These are phyloP conservation scores for Plodia interpunctella DNA, from an alignment of 1,140 invertebrate genomes.

Conservation along the genomic window DNA sequence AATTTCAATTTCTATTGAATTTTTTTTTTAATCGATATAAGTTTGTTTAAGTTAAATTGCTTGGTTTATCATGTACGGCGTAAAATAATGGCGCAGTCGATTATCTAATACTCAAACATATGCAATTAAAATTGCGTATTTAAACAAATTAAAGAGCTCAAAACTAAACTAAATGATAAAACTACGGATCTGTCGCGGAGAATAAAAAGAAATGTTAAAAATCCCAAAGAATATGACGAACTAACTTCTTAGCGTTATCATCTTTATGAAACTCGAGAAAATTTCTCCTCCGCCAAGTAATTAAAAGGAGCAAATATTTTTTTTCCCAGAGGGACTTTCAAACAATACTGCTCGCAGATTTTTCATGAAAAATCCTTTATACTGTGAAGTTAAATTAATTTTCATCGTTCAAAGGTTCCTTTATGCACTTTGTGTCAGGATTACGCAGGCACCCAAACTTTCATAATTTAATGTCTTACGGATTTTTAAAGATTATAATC, in stretches of 20 bases:
- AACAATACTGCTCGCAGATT: not conserved
- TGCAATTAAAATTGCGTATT: too few relatives aligned
- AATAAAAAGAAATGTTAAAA: constrained; percentile 31
- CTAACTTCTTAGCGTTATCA: constrained; percentile 2
- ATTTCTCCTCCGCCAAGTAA: not conserved
- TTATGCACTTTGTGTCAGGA: constrained; percentile 21
- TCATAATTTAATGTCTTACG: not conserved
- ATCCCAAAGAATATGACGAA: not conserved
- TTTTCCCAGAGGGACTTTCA: constrained; percentile 8
- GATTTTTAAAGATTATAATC: too few relatives aligned
- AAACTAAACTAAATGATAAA: too few relatives aligned
- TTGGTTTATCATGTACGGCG: too few relatives aligned
- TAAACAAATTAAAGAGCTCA: too few relatives aligned
- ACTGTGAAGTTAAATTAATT: constrained; percentile 6
- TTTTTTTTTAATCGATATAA: too few relatives aligned
- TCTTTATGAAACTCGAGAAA: not conserved
- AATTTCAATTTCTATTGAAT: too few relatives aligned
- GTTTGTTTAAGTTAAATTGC: too few relatives aligned
- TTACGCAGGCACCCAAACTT: constrained; percentile 7
- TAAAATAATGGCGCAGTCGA: too few relatives aligned
- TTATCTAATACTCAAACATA: too few relatives aligned
- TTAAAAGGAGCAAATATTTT: constrained; percentile 11
- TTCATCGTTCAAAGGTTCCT: not conserved
- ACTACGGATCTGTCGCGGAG: constrained; percentile 12
- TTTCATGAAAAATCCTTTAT: constrained; percentile 4